A percentile compares a stretch with the other conserved stretches of the same genome.
These are phyloP conservation scores for Anarrhichthys ocellatus DNA, from an alignment of 2,113 vertebrate genomes.

Conservation along the genomic window DNA sequence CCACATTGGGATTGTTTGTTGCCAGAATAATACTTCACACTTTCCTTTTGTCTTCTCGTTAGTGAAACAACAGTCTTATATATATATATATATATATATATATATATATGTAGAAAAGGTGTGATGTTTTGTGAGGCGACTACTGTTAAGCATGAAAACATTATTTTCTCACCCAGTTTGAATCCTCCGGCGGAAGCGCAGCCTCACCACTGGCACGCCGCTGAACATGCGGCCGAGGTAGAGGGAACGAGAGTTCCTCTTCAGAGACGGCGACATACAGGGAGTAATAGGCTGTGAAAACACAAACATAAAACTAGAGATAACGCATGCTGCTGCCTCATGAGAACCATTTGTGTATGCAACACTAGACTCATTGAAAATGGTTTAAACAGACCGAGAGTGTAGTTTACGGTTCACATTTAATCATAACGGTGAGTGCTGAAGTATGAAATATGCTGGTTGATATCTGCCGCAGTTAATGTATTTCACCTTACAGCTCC, in stretches of 20 bases:
- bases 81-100: background rate
- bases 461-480: slow-evolving; percentile 17
- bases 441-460: slow-evolving; percentile 1
- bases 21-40: background rate
- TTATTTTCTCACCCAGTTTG: slow-evolving; percentile 88
- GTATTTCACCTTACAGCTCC: slow-evolving; percentile 91
- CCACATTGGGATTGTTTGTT: background rate
- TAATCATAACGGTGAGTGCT: background rate
- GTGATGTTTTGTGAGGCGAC: no score
- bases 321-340: background rate
- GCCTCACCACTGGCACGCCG: slow-evolving; percentile 89
- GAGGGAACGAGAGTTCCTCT: slow-evolving; percentile 91
- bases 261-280: slow-evolving; percentile 84
- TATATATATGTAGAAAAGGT: background rate
- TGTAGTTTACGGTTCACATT: background rate
- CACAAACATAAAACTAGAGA: slow-evolving; percentile 9
- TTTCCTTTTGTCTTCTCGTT: background rate
- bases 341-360: background rate
- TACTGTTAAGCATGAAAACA: background rate
- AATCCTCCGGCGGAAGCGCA: slow-evolving; percentile 91
- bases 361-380: background rate
- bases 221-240: slow-evolving; percentile 97
- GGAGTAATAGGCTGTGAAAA: slow-evolving; percentile 87
- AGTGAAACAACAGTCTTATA: background rate
- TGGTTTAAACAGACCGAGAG: background rate